These are phyloP conservation scores for Ryuthela nishihirai DNA, from an alignment of 2,888 invertebrate genomes.

Conservation along the genomic window DNA sequence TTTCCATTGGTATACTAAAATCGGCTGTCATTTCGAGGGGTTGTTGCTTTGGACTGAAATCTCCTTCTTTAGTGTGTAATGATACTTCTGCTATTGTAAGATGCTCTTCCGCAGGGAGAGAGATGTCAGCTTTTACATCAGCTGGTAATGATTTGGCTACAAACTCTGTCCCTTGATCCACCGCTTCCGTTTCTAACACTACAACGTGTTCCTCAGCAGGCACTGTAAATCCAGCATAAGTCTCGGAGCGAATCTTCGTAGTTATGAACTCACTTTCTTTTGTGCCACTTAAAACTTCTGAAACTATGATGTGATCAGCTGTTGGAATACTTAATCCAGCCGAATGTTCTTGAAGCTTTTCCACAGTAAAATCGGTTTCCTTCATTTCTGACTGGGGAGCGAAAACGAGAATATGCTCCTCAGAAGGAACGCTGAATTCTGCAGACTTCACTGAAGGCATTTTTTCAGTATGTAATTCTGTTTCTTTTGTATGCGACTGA, in stretches of 20 bases:
- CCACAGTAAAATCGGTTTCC: not conserved
- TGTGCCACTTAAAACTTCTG: constrained; percentile 28
- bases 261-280: constrained; percentile 11
- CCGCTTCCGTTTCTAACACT: constrained; percentile 10
- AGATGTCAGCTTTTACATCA: constrained; percentile 7
- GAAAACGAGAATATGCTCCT: constrained; percentile 14
- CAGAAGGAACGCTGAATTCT: constrained; percentile 6
- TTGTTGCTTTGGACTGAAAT: constrained; percentile 2
- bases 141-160: constrained; percentile 9
- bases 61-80: constrained; percentile 23
- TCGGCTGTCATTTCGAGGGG: constrained; percentile 58
- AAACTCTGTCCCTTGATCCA: constrained; percentile 15
- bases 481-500: constrained; percentile 79
- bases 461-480: not conserved
- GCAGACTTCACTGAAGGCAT: constrained; percentile 1
- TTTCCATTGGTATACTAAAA: not conserved
- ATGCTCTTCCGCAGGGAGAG: constrained; percentile 16
- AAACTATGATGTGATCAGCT: constrained; percentile 22
- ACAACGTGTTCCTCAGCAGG: constrained; percentile 17
- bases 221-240: constrained; percentile 14
- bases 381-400: not conserved
- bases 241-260: constrained; percentile 7
- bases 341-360: not conserved
- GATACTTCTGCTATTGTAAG: constrained; percentile 16
- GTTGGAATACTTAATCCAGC: not conserved